Evolutionary conservation across 37 sponge, comb jelly and placozoan species (phyloP).

Genomic region (Halichondria panicea): DNA sequence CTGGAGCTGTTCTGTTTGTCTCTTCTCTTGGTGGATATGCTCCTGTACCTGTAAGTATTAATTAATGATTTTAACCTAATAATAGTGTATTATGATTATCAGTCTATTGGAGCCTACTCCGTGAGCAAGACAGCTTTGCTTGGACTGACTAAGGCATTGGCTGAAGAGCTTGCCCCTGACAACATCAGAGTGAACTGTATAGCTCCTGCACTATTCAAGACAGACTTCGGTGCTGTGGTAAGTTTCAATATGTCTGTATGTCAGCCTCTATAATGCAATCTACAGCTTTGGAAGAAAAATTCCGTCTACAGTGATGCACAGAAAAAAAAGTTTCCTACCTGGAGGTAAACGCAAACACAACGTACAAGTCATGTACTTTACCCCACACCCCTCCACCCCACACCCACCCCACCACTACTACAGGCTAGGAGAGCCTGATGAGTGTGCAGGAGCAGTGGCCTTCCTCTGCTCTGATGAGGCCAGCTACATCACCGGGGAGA

Average conservation of each 20-base stretch:
- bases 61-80: too few species aligned
- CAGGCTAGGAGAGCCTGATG: constrained; percentile 77
- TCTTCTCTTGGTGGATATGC: constrained; percentile 90
- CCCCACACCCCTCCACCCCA: too few species aligned
- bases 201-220: constrained; percentile 94
- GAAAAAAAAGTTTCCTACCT: constrained; percentile 35
- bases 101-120: constrained; percentile 86
- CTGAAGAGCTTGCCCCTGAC: constrained; percentile 77
- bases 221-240: too few species aligned
- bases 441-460: constrained; percentile 88
- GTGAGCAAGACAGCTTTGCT: constrained; percentile 97
- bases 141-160: constrained; percentile 83
- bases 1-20: constrained; percentile 83
- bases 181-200: constrained; percentile 92
- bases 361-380: too few species aligned
- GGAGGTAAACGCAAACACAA: too few species aligned
- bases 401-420: too few species aligned
- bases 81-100: too few species aligned
- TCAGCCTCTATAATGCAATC: too few species aligned
- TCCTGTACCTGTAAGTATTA: too few species aligned
- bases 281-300: too few species aligned
- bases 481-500: constrained; percentile 93
- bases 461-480: constrained; percentile 92
- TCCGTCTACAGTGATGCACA: constrained; percentile 43
- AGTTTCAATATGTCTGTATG: too few species aligned